These are phyloP conservation scores for Yponomeuta cagnagella DNA, from an alignment of 2,888 invertebrate species.

Conservation along the genomic window DNA sequence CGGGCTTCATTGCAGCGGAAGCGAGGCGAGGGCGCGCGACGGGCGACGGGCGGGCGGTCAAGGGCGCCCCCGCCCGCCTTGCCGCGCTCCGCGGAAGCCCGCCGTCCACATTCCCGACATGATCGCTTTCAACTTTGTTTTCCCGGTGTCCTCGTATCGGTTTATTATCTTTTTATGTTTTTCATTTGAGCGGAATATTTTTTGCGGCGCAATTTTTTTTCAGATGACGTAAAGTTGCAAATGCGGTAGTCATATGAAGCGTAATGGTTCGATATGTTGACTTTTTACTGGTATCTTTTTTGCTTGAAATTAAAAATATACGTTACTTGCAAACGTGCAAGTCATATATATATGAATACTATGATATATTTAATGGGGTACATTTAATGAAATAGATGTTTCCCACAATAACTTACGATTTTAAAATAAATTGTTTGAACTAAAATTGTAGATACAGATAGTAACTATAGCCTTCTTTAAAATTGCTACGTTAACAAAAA, in stretches of 20 bases:
- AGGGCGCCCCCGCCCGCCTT: constrained; percentile 36
- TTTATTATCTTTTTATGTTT: constrained; percentile 6
- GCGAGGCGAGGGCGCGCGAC: constrained; percentile 24
- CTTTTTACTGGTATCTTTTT: not conserved
- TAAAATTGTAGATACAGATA: too few relatives aligned
- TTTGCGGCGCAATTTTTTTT: not conserved
- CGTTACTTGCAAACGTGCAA: too few relatives aligned
- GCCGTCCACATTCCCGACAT: constrained; percentile 36
- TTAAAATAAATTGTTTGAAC: too few relatives aligned
- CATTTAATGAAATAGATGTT: too few relatives aligned
- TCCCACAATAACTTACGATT: too few relatives aligned
- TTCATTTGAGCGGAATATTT: not conserved
- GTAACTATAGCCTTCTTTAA: too few relatives aligned
- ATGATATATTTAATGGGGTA: too few relatives aligned
- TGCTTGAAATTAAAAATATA: not conserved
- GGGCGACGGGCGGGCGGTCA: constrained; percentile 37
- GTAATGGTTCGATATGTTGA: not conserved
- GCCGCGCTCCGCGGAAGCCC: constrained; percentile 27
- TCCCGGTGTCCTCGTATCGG: constrained; percentile 15
- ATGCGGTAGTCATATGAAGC: not conserved
- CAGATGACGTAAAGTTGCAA: constrained; percentile 21
- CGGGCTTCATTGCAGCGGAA: constrained; percentile 29
- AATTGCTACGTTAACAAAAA: too few relatives aligned
- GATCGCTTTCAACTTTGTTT: constrained; percentile 32
- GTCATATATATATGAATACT: too few relatives aligned